Evolutionary conservation across 1,140 invertebrate genomes (phyloP).

Genomic region (Manduca sexta): DNA sequence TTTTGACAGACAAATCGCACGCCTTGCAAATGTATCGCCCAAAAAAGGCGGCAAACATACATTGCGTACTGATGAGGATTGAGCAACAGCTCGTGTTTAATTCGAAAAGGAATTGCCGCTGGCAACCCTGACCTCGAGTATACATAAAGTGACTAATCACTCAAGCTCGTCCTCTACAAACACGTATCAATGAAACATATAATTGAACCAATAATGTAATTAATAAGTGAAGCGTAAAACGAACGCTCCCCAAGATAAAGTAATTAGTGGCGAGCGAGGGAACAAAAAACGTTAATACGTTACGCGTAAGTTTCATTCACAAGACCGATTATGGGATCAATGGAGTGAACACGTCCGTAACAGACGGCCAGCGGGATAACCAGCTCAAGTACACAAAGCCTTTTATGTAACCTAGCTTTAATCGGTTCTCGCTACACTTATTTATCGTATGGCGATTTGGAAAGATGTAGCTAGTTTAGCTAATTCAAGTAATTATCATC

Average conservation of each 20-base stretch:
- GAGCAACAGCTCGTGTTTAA: slow-evolving; percentile 17
- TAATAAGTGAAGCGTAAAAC: not conserved
- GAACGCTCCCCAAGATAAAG: slow-evolving; percentile 3
- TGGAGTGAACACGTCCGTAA: slow-evolving; percentile 34
- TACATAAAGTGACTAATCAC: too few relatives aligned
- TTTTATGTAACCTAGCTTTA: too few relatives aligned
- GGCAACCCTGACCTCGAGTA: too few relatives aligned
- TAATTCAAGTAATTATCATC: too few relatives aligned
- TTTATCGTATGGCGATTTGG: too few relatives aligned
- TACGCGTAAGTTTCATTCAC: slow-evolving; percentile 11
- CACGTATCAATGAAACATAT: not conserved
- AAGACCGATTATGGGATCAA: slow-evolving; percentile 37
- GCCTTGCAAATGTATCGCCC: slow-evolving; percentile 36
- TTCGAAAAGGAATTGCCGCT: too few relatives aligned
- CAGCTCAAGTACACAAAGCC: slow-evolving; percentile 12
- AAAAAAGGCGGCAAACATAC: slow-evolving; percentile 31
- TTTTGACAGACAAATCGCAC: slow-evolving; percentile 34
- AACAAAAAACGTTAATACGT: slow-evolving; percentile 17
- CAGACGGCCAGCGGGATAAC: slow-evolving; percentile 20
- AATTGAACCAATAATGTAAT: slow-evolving; percentile 13
- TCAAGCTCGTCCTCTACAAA: not conserved
- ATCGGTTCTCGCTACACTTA: too few relatives aligned
- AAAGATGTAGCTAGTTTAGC: too few relatives aligned
- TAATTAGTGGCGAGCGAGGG: slow-evolving; percentile 3
- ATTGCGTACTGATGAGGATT: slow-evolving; percentile 33